Percentiles rank a stretch among this genome's conserved stretches.
phyloP scores from a whole-genome alignment of 2,113 vertebrate genomes.

The Gyps fulvus region DNA sequence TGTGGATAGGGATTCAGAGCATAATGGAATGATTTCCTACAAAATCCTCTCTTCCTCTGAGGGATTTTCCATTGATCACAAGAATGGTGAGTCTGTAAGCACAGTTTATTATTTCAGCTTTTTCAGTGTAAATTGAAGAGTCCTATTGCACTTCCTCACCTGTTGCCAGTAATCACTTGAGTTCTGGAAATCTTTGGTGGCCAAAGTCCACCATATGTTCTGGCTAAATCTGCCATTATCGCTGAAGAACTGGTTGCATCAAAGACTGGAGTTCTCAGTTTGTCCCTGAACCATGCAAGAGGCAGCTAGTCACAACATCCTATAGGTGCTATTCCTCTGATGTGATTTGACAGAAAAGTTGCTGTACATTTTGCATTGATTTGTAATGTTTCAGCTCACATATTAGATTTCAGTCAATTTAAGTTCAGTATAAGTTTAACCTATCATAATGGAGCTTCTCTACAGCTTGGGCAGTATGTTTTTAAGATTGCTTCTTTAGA shows the following conservation, averaged over 20 bases:
- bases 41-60: conserved; percentile 78
- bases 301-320: neutral
- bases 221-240: neutral
- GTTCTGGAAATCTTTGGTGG: neutral
- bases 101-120: neutral
- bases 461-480: neutral
- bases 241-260: neutral
- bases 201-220: neutral
- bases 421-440: neutral
- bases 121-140: neutral
- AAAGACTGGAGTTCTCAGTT: neutral
- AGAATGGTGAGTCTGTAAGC: conserved; percentile 78
- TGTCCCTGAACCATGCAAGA: neutral
- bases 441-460: neutral
- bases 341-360: neutral
- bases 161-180: neutral
- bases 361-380: neutral
- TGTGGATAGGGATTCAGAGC: conserved; percentile 77
- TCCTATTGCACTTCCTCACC: neutral
- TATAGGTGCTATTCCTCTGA: neutral
- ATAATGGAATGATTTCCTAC: conserved; percentile 79
- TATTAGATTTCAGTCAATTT: neutral
- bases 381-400: neutral
- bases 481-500: neutral
- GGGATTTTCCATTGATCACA: conserved; percentile 79